Base-by-base conservation (phyloP, 2,113 vertebrate species). In the Parotia lawesii region DNA sequence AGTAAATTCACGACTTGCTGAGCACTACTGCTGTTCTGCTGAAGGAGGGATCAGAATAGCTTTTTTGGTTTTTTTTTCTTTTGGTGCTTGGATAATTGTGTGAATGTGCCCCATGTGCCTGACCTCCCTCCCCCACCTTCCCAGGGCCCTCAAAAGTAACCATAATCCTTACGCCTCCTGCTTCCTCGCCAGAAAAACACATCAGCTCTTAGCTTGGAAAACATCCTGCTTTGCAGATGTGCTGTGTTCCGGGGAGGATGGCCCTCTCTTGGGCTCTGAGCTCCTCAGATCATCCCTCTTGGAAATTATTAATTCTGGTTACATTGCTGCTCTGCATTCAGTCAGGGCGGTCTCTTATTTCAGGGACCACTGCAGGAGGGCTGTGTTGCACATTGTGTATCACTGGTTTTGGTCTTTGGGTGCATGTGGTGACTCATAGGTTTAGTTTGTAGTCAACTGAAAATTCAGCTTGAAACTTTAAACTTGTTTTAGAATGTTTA, bases 211-310 rank as follows among this genome's bases (percentile, higher is more conserved):
- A 24, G 13, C 37, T 37, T 83, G 58, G 82, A 95, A 89, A 91
- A 50, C 12, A 64, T 92, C 86, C 89, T 61, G 51, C 87, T 56
- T 38, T 65, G 48, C 93, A 93, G 89, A 93, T 94, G 87, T 90
- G 82, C 40, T 54, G 5, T 23, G 31, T 75, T 53, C 56, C 40
- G 23, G 74, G 23, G 86, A 88, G 15, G 44, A 62, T 6, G 33
- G 44, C 10, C 45, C 18, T 86, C 77, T 89, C 58, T 31, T 56
- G 73, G 65, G 60, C 70, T 60, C 51, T 42, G 47, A 0, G 13
- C 28, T 83, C 29, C 61, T 44, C 8, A 24, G 62, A 53, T 74
- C 72, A 38, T 18, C 20, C 18, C 60, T 35, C 45, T 71, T 6
- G 9, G 51, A 60, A 50, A 24, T 62, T 25, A 37, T 62, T 57